Conservation (phyloP, 1,140 invertebrate species). For the Drosophila biarmipes region DNA sequence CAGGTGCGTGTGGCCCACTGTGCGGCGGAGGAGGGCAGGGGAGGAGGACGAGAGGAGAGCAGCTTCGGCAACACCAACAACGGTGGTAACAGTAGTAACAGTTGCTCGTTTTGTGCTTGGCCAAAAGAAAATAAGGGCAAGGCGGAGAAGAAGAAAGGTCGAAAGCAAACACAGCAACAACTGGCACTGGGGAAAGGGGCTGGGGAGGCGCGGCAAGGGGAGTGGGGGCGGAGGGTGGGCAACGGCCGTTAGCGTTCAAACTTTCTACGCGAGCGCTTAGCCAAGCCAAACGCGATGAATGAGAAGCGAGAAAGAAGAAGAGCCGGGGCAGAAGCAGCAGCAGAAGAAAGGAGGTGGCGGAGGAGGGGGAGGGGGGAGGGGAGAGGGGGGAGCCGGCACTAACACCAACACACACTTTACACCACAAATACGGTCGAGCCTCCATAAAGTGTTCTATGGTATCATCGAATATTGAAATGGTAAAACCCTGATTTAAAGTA, state of each 20-base stretch:
- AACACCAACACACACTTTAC: constrained; percentile 50
- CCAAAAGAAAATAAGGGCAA: constrained; percentile 74
- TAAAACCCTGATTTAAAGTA: background rate
- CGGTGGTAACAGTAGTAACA: constrained; percentile 69
- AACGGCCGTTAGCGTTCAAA: constrained; percentile 66
- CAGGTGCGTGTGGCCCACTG: constrained; percentile 41
- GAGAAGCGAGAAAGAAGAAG: constrained; percentile 33
- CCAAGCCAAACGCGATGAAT: constrained; percentile 70
- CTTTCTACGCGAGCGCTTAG: constrained; percentile 79
- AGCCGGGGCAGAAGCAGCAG: constrained; percentile 37
- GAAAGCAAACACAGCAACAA: constrained; percentile 69
- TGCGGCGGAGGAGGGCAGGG: constrained; percentile 1
- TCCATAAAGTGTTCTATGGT: background rate
- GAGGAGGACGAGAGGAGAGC: background rate
- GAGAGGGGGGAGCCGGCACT: constrained; percentile 7
- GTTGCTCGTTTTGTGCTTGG: constrained; percentile 54
- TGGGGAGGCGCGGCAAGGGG: background rate
- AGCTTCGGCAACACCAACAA: constrained; percentile 15
- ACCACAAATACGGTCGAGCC: constrained; percentile 31
- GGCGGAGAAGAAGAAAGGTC: constrained; percentile 67
- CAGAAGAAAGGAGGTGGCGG: background rate
- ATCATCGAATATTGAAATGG: background rate
- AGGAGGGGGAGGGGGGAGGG: background rate
- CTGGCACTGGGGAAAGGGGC: background rate
- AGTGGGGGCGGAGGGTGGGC: constrained; percentile 35